Evolutionary conservation across 2,888 invertebrate genomes (phyloP).

Genomic region (Lottia gigantea): DNA sequence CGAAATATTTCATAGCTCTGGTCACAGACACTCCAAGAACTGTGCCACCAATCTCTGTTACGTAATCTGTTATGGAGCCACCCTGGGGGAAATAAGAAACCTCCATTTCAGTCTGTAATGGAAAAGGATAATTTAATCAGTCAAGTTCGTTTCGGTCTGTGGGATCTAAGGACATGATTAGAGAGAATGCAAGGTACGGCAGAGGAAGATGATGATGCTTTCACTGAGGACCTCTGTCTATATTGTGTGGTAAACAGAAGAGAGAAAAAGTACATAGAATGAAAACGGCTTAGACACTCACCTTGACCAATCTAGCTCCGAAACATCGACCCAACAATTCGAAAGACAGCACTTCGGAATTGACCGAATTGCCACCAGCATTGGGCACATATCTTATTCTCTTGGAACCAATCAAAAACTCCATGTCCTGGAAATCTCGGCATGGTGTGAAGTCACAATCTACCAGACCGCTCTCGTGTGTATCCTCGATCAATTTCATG

Average conservation of each 20-base stretch:
- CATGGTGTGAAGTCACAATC: constrained; percentile 47
- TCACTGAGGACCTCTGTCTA: no score
- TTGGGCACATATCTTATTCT: constrained; percentile 58
- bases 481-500: constrained; percentile 42
- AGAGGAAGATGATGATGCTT: no score
- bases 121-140: no score
- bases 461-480: constrained; percentile 42
- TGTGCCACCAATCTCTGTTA: constrained; percentile 48
- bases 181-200: no score
- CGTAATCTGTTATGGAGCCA: constrained; percentile 65
- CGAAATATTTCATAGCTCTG: constrained; percentile 61
- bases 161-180: no score
- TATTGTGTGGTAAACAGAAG: no score
- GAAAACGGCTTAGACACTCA: constrained; percentile 25
- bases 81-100: constrained; percentile 62
- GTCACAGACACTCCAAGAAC: constrained; percentile 64
- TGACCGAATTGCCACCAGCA: constrained; percentile 63
- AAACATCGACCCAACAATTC: constrained; percentile 53
- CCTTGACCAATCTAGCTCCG: constrained; percentile 50
- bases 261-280: no score
- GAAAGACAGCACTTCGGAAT: constrained; percentile 63
- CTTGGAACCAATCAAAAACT: constrained; percentile 47
- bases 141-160: no score
- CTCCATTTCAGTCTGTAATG: constrained; percentile 65
- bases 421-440: constrained; percentile 43